Evolutionary conservation across 2,888 invertebrate species (phyloP).

Genomic region (Platycnemis pennipes): DNA sequence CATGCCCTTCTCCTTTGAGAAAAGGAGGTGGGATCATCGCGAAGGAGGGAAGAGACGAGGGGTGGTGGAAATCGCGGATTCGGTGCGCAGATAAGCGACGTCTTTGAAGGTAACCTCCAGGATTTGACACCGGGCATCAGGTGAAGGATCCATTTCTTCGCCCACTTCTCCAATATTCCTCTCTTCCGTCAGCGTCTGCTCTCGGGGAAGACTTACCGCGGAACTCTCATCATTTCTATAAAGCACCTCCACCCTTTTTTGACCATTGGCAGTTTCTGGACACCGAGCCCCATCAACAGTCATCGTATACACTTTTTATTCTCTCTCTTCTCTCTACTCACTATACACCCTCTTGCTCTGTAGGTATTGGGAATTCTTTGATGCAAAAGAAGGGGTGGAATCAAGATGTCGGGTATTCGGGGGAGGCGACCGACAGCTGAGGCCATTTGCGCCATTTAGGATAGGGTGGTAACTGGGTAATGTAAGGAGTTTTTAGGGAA

Average conservation of each 20-base stretch:
- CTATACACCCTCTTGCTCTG: no score
- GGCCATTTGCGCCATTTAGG: no score
- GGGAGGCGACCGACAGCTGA: no score
- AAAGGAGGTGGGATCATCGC: neutral
- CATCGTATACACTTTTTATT: no score
- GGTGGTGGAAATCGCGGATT: neutral
- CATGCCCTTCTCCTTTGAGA: neutral
- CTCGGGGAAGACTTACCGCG: neutral
- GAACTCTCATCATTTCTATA: neutral
- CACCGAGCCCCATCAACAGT: no score
- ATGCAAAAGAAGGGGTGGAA: no score
- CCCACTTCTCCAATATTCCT: neutral
- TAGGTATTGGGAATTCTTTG: no score
- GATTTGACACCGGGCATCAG: constrained; percentile 51
- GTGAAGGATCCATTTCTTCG: neutral
- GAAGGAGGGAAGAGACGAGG: neutral
- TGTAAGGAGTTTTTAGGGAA: no score
- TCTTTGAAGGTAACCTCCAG: constrained; percentile 1
- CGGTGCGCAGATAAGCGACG: constrained; percentile 15
- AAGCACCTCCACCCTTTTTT: neutral
- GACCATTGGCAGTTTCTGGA: neutral
- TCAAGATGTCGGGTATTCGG: no score
- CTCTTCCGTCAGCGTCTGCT: neutral
- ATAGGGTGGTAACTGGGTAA: no score
- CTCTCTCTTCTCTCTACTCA: no score